Evolutionary conservation across 1,140 invertebrate genomes (phyloP).

Genomic region (Sitobion miscanthi): DNA sequence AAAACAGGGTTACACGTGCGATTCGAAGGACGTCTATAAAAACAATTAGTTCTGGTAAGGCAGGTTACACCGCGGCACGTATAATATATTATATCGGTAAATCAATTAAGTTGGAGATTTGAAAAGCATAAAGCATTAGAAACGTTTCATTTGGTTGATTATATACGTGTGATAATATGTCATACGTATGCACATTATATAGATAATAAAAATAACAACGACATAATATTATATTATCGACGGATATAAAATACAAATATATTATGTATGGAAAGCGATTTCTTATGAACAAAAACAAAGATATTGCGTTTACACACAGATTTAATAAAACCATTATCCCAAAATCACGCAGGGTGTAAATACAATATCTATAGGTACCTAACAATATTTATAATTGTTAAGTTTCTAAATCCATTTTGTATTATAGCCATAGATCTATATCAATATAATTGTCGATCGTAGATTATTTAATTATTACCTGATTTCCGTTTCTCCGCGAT

Average conservation of each 20-base stretch:
- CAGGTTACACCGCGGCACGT: background rate
- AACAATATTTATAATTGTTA: background rate
- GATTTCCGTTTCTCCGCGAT: constrained; percentile 76
- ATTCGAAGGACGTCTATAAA: background rate
- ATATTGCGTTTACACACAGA: background rate
- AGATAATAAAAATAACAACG: background rate
- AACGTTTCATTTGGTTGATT: background rate
- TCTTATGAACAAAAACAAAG: background rate
- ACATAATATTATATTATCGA: background rate
- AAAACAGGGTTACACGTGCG: background rate
- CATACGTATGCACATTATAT: background rate
- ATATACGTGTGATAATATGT: too few species aligned
- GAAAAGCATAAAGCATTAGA: background rate
- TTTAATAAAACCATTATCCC: background rate
- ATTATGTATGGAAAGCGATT: background rate
- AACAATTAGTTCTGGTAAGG: constrained; percentile 18
- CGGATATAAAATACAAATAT: background rate
- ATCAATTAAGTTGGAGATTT: background rate
- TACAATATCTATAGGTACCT: background rate
- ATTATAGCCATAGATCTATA: background rate
- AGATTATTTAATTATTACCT: constrained; percentile 63
- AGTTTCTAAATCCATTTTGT: background rate
- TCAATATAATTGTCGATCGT: background rate
- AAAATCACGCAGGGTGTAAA: background rate
- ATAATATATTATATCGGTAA: background rate